These are phyloP conservation scores for Hycleus cichorii DNA, from an alignment of 1,140 invertebrate genomes.

Conservation along the genomic window DNA sequence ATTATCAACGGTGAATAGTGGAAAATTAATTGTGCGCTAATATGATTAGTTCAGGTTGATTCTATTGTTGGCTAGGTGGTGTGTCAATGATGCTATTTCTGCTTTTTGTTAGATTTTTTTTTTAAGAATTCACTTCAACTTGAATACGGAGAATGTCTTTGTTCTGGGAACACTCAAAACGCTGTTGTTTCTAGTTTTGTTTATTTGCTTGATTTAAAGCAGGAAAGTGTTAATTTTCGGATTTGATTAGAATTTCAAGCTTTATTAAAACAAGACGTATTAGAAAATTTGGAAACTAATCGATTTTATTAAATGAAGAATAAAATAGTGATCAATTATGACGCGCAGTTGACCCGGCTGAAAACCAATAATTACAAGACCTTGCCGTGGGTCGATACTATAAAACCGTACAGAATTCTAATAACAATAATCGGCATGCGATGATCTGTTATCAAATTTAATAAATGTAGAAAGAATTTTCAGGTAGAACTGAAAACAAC, in stretches of 20 bases:
- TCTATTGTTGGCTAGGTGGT: background rate
- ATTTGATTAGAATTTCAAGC: conserved; percentile 4
- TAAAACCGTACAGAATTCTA: background rate
- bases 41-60: too few species aligned
- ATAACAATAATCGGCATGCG: too few species aligned
- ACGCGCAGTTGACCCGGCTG: background rate
- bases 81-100: background rate
- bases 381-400: background rate
- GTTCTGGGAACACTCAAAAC: conserved; percentile 14
- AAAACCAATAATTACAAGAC: too few species aligned
- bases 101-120: too few species aligned
- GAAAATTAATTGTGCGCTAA: too few species aligned
- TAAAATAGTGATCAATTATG: background rate
- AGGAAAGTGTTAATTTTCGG: conserved; percentile 6
- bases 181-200: conserved; percentile 6
- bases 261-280: background rate
- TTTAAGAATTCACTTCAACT: background rate
- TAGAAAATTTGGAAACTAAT: background rate
- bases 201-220: conserved; percentile 2
- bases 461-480: too few species aligned
- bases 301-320: background rate
- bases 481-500: too few species aligned
- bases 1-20: background rate
- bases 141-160: conserved; percentile 4
- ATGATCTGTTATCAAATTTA: too few species aligned